Conservation (phyloP, 2,113 vertebrate species). For the Condylura cristata region DNA sequence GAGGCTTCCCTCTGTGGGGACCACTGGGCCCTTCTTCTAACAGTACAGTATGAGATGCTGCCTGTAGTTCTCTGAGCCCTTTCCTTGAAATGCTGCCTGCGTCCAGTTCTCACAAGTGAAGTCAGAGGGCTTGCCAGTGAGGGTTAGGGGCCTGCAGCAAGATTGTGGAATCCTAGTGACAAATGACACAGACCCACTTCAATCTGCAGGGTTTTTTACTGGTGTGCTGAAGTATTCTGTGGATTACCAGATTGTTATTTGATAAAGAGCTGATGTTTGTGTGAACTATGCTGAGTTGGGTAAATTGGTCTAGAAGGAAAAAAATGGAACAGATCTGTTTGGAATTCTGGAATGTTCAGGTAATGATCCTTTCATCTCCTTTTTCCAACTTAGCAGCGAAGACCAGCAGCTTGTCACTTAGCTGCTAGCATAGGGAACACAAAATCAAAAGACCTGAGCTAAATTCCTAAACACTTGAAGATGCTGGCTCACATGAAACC, state of each 20-base stretch:
- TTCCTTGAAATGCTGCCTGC: no score
- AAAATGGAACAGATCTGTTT: slow-evolving; percentile 4
- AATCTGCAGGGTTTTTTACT: background rate
- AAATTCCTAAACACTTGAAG: background rate
- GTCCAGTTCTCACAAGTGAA: background rate
- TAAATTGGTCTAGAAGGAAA: slow-evolving; percentile 17
- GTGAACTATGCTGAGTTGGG: background rate
- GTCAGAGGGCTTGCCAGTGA: background rate
- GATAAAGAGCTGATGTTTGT: background rate
- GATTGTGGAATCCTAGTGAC: background rate
- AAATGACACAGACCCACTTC: background rate
- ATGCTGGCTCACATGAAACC: background rate
- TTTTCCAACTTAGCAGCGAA: slow-evolving; percentile 18
- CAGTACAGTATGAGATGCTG: no score
- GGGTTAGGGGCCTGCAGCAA: rapidly evolving
- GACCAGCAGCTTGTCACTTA: background rate
- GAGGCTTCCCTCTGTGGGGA: background rate
- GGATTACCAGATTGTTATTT: background rate
- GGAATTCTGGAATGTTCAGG: slow-evolving; percentile 51
- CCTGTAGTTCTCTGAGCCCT: background rate
- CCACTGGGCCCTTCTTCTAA: rapidly evolving
- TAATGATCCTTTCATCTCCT: slow-evolving; percentile 45
- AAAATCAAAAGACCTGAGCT: background rate
- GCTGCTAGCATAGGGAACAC: background rate
- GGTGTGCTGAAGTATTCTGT: background rate